Evolutionary conservation across 2,797 vertebrate genomes (phyloP), one percentile per base, ranked within the genome.

Genomic region (Manis javanica): DNA sequence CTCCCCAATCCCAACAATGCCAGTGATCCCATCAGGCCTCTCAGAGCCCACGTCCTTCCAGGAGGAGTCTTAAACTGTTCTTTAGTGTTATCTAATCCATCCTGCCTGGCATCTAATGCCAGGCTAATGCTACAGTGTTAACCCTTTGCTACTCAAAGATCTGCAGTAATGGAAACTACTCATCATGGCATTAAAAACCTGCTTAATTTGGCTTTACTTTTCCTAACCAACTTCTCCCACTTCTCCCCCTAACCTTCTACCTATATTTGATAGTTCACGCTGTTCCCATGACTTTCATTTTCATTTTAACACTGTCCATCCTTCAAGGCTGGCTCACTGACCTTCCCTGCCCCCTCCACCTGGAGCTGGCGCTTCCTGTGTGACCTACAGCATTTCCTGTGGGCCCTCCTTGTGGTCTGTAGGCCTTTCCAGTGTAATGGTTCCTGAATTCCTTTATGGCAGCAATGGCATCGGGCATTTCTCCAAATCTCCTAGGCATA

Each of bases 211-310:
- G 61, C 14, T 39, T 49, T 66, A 21, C 23, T 79, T 61, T 75
- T 72, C 21, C 42, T 85, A 91, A 75, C n/a, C 26, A 64, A 69
- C 39, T 84, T 86, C 29, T 94, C n/a, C 55, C 57, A 49, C 0
- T 46, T 4, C 46, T 77, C 64, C 3, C 49, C 2, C 0, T 57
- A 57, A 87, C 34, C 14, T 59, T 34, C 18, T 64, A 51, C 55
- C 16, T 59, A 3, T 89, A 51, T 46, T 78, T 72, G 51, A 64
- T 0, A 23, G 63, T 51, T 85, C 21, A 18, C 19, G n/a, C 49
- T 42, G 37, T 49, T 82, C n/a, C 63, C 34, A 57, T 37, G 46
- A 57, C 14, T 59, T 96, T 94, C n/a, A 57, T 19, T 59, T 96
- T 94, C n/a, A 57, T 19, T 89, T 94, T 64, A 82, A 75, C 42